Conservation (phyloP, 2,888 invertebrate species). For the Drosophila koepferae region DNA sequence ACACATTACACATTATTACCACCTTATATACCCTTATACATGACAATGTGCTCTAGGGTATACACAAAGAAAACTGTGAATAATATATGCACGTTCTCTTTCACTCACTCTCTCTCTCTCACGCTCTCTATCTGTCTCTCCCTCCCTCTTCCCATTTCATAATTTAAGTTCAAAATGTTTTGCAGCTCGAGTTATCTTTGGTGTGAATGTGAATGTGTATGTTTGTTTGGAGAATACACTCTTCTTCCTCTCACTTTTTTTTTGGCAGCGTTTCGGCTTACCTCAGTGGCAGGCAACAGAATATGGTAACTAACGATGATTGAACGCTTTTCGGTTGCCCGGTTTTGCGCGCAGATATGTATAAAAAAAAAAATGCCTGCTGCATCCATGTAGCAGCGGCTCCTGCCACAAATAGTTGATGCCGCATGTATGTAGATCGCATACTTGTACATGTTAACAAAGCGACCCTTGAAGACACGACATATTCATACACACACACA, state of each 20-base stretch:
- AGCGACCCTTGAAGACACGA: conserved; percentile 55
- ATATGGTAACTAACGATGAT: conserved; percentile 83
- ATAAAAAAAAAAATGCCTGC: conserved; percentile 34
- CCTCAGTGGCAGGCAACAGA: conserved; percentile 60
- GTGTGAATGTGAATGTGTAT: background rate
- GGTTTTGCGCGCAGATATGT: conserved; percentile 70
- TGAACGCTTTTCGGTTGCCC: conserved; percentile 82
- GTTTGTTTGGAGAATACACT: background rate
- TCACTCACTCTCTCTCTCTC: background rate
- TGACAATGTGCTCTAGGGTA: background rate
- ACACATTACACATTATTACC: background rate
- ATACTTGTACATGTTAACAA: conserved; percentile 48
- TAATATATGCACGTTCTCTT: background rate
- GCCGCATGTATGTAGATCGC: conserved; percentile 33
- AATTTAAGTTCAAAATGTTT: conserved; percentile 12
- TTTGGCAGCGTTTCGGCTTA: conserved; percentile 46
- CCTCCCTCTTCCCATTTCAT: background rate
- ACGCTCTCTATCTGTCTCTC: background rate
- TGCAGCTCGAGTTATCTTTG: conserved; percentile 48
- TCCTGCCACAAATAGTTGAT: conserved; percentile 12
- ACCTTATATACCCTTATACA: background rate
- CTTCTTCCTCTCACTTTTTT: conserved; percentile 16
- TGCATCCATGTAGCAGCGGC: conserved; percentile 42
- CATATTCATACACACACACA: conserved; percentile 25
- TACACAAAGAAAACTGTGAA: background rate